Evolutionary conservation across 1,140 invertebrate species (phyloP).

Genomic region (Lepidurus arcticus): DNA sequence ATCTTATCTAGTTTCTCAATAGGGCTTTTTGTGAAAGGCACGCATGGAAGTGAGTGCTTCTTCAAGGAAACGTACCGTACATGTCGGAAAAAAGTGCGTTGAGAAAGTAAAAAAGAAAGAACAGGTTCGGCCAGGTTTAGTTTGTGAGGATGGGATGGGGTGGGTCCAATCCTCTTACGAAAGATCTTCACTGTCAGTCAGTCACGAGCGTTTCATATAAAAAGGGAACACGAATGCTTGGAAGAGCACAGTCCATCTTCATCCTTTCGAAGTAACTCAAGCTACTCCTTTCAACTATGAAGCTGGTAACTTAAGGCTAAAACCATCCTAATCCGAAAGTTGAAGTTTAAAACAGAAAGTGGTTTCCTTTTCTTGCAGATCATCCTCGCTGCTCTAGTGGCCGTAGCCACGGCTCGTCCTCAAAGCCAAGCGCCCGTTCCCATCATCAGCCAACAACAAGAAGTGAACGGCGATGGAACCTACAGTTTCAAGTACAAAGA

Average conservation of each 20-base stretch:
- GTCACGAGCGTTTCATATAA: not conserved
- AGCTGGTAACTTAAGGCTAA: not conserved
- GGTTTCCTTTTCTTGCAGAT: slow-evolving; percentile 24
- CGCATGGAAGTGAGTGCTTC: not conserved
- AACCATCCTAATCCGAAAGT: not conserved
- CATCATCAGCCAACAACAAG: slow-evolving; percentile 29
- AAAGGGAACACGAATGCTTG: not conserved
- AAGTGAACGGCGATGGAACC: slow-evolving; percentile 33
- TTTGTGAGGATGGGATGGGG: not conserved
- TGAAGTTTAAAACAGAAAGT: not conserved
- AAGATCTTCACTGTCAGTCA: not conserved
- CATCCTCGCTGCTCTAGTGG: slow-evolving; percentile 30
- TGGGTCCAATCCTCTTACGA: not conserved
- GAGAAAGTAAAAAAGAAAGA: not conserved
- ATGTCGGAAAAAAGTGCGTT: not conserved
- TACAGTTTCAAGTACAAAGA: slow-evolving; percentile 29
- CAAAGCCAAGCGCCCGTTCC: slow-evolving; percentile 20
- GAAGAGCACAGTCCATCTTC: not conserved
- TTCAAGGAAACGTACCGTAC: not conserved
- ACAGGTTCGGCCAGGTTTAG: not conserved
- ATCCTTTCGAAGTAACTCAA: not conserved
- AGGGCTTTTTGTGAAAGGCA: not conserved
- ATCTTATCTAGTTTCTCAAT: no score
- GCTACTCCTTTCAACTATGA: not conserved
- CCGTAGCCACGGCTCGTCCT: slow-evolving; percentile 24